Evolutionary conservation across 1,140 invertebrate genomes (phyloP).

Genomic region (Aphelenchoides besseyi): DNA sequence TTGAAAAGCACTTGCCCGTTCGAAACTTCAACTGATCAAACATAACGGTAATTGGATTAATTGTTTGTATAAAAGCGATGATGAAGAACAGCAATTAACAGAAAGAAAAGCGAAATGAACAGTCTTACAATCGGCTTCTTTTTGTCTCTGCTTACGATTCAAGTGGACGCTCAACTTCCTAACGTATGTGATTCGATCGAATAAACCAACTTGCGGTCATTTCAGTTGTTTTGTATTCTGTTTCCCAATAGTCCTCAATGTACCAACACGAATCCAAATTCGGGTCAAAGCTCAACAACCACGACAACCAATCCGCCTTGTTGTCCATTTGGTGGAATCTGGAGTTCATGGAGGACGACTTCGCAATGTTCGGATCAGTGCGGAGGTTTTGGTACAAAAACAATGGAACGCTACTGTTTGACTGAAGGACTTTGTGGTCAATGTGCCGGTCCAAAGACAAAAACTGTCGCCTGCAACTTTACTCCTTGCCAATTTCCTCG

Average conservation of each 20-base stretch:
- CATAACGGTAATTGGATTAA: too few relatives aligned
- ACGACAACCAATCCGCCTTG: slow-evolving; percentile 8
- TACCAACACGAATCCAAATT: background rate
- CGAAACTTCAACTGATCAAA: too few relatives aligned
- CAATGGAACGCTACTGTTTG: background rate
- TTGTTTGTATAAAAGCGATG: too few relatives aligned
- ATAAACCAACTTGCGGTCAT: too few relatives aligned
- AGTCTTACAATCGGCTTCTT: background rate
- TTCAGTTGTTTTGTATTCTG: too few relatives aligned
- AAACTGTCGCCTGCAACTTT: background rate
- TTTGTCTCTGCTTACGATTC: background rate
- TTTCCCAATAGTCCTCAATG: too few relatives aligned
- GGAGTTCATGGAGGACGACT: background rate
- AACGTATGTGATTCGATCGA: too few relatives aligned
- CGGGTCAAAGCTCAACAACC: background rate
- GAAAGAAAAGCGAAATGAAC: too few relatives aligned
- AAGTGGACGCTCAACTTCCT: too few relatives aligned
- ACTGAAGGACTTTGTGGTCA: background rate
- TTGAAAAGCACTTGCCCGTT: too few relatives aligned
- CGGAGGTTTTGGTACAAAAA: background rate
- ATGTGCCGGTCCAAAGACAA: background rate
- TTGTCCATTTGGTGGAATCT: slow-evolving; percentile 8
- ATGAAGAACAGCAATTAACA: too few relatives aligned
- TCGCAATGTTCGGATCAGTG: background rate
- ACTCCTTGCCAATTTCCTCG: slow-evolving; percentile 4